Conservation (phyloP, 2,113 vertebrate species). For the Cyprinodon brontotheroides region DNA sequence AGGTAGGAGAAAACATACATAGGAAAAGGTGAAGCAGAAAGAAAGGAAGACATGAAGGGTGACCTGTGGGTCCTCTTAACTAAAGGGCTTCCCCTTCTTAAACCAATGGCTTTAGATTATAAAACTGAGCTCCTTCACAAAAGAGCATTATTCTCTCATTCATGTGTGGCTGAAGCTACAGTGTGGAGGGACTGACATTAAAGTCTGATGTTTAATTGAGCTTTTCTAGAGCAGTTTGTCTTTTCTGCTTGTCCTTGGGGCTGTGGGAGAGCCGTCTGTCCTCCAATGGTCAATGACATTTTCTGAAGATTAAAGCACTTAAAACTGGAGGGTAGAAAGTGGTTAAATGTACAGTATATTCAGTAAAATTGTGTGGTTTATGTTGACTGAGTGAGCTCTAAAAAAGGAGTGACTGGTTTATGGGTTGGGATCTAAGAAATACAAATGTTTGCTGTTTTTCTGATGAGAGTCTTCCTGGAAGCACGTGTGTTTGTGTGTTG, state of each 20-base stretch:
- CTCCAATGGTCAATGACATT: conserved; percentile 4
- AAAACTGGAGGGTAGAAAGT: not conserved
- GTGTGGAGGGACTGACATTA: conserved; percentile 54
- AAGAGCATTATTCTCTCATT: conserved; percentile 69
- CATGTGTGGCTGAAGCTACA: conserved; percentile 49
- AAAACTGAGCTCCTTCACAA: conserved; percentile 60
- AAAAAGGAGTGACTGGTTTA: not conserved
- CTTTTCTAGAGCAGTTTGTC: conserved; percentile 51
- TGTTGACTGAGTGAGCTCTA: not conserved
- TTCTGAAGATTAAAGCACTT: conserved; percentile 14
- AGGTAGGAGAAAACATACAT: not conserved
- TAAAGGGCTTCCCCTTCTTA: conserved; percentile 53
- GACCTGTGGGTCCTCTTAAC: conserved; percentile 55
- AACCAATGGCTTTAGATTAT: conserved; percentile 60
- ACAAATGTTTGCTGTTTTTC: not conserved
- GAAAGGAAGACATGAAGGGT: conserved; percentile 59
- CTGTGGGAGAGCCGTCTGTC: conserved; percentile 25
- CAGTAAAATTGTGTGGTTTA: not conserved
- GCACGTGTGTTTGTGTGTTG: not conserved
- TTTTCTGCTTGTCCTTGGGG: conserved; percentile 58
- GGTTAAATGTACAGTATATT: not conserved
- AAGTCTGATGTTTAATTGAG: conserved; percentile 68
- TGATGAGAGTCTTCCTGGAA: not conserved
- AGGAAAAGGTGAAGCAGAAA: conserved; percentile 5
- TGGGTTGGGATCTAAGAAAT: not conserved